A percentile compares a stretch with the other conserved stretches of the same genome.
Conservation (phyloP, 2,797 vertebrate genomes). For the Choloepus didactylus region DNA sequence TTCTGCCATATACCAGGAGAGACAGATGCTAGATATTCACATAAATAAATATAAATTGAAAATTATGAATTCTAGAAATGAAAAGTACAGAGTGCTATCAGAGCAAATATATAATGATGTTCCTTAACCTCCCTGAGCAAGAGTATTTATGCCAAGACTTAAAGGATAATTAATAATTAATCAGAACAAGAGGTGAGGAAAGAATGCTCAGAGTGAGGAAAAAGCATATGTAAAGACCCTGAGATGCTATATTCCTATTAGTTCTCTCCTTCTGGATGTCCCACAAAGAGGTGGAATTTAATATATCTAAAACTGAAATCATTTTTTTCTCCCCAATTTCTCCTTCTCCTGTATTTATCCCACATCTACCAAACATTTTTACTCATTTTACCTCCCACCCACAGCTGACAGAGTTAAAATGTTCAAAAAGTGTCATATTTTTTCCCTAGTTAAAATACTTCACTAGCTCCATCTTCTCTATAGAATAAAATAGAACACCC, state of each 20-base stretch:
- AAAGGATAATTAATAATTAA: neutral
- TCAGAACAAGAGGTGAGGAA: neutral
- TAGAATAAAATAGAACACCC: neutral
- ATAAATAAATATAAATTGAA: conserved; percentile 8
- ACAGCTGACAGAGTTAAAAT: neutral
- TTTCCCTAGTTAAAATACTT: neutral
- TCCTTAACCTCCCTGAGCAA: neutral
- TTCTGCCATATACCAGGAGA: neutral
- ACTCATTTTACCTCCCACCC: neutral
- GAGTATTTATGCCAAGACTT: neutral
- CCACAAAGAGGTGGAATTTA: neutral
- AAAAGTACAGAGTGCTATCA: conserved; percentile 10
- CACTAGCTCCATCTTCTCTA: neutral
- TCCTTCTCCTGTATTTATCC: neutral
- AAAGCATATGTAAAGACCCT: neutral
- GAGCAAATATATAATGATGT: neutral
- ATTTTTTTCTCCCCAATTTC: neutral
- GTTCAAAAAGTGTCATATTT: neutral
- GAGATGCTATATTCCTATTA: neutral
- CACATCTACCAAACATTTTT: neutral
- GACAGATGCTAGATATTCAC: neutral
- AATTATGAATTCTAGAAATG: neutral
- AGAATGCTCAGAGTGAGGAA: neutral
- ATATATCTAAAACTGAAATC: neutral
- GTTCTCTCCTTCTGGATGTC: neutral